Evolutionary conservation across 2,888 invertebrate species (phyloP), one percentile per base, ranked within the genome.

Genomic region (Magallana nippona): DNA sequence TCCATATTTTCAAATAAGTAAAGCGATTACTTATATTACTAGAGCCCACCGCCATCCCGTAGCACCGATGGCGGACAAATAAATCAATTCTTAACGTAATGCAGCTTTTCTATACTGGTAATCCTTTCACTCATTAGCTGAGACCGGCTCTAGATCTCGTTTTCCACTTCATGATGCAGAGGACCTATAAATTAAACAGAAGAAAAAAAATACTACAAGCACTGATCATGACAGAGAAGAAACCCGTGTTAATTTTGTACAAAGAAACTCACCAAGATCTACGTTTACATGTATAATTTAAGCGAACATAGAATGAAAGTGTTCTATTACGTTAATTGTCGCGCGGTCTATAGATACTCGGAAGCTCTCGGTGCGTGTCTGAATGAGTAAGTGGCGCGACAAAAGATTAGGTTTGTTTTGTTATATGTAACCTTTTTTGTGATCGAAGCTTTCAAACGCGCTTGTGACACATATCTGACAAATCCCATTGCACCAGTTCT

Each of bases 101-200:
- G 71, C 71, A 32, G 71, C 71, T 32, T 71, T 71, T 71, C 71
- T 71, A 22, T 71, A 71, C 32, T 71, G 71, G 71, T 71, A 71
- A 71, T 71, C 71, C 71, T 32, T 71, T 17, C 22, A 71, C 71
- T 71, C 71, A 71, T 71, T 71, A 71, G 71, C 27, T 13, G 27
- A 71, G 71, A 13, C 71, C 13, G 71, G 27, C 32, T 71, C 27
- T 15, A 11, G 71, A 27, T 71, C 5, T 71, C 22, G 27, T 71
- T 11, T 19, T 22, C 27, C 71, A 22, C 71, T 71, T 27, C 71
- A 71, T 71, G 32, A 27, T 71, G 71, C 32, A 71, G 71, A 71
- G 71, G 71, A 71, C 32, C 71, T 71, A 71, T 71, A 71, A 71
- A 71, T 71, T 71, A 71, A 71, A 44, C 44, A 44, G 44, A 71